phyloP scores from a whole-genome alignment of 2,888 invertebrate species.

The Polyploca ridens region DNA sequence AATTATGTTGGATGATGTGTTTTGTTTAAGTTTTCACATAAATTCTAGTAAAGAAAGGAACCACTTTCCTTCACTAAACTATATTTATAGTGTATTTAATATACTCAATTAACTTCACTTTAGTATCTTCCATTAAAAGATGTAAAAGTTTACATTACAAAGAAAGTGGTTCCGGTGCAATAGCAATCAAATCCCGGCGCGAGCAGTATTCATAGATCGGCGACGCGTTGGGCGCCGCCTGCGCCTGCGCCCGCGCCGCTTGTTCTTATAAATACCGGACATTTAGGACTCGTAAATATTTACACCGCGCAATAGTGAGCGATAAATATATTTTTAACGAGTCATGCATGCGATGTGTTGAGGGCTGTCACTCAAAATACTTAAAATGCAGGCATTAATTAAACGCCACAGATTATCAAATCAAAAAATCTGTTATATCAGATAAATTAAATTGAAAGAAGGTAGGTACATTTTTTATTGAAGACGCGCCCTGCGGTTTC shows the following conservation, averaged over 20 bases:
- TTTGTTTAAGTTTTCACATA: too few relatives aligned
- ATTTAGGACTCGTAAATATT: slow-evolving; percentile 69
- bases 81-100: slow-evolving; percentile 15
- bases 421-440: too few relatives aligned
- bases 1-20: too few relatives aligned
- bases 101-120: too few relatives aligned
- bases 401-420: neutral
- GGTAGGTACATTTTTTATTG: neutral
- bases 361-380: slow-evolving; percentile 34
- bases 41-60: neutral
- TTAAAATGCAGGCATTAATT: neutral
- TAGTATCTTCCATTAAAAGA: slow-evolving; percentile 30
- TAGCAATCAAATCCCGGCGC: slow-evolving; percentile 15
- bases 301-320: slow-evolving; percentile 54
- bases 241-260: slow-evolving; percentile 4
- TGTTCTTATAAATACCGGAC: slow-evolving; percentile 50
- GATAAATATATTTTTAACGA: slow-evolving; percentile 55
- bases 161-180: slow-evolving; percentile 46
- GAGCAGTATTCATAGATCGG: slow-evolving; percentile 15
- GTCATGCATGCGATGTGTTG: slow-evolving; percentile 14
- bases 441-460: too few relatives aligned
- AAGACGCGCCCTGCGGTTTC: too few relatives aligned
- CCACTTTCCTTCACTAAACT: neutral
- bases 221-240: slow-evolving; percentile 6
- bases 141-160: slow-evolving; percentile 37